Evolutionary conservation across 1,140 invertebrate genomes (phyloP).

Genomic region (Orussus abietinus): DNA sequence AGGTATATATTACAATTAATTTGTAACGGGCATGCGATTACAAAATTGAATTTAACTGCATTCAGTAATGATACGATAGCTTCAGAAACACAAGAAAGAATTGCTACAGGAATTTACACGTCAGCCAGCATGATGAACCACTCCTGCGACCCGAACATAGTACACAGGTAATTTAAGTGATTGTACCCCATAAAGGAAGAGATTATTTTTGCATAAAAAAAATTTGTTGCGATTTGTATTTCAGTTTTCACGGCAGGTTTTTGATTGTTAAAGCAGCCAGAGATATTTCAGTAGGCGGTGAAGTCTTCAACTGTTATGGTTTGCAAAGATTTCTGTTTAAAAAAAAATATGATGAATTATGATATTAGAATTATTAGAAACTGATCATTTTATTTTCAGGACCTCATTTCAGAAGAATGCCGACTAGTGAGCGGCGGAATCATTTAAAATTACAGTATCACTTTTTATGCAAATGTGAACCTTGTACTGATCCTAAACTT

Average conservation of each 20-base stretch:
- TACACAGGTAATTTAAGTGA: constrained; percentile 63
- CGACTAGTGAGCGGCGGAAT: constrained; percentile 56
- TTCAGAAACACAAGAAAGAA: constrained; percentile 55
- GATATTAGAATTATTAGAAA: constrained; percentile 7
- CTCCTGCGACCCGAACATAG: constrained; percentile 80
- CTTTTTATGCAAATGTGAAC: constrained; percentile 65
- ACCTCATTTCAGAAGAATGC: constrained; percentile 63
- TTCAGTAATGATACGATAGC: constrained; percentile 28
- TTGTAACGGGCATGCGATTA: constrained; percentile 75
- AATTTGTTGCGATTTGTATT: constrained; percentile 35
- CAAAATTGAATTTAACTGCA: constrained; percentile 43
- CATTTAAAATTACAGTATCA: constrained; percentile 65
- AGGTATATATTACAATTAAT: constrained; percentile 73
- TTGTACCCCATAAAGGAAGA: no score
- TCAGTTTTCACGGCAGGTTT: constrained; percentile 47
- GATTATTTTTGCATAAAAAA: constrained; percentile 24
- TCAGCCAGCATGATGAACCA: constrained; percentile 90
- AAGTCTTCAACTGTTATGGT: constrained; percentile 77
- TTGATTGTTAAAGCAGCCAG: constrained; percentile 58
- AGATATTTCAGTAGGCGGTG: constrained; percentile 55
- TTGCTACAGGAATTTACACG: constrained; percentile 82
- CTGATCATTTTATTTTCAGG: constrained; percentile 38
- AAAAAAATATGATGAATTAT: background rate
- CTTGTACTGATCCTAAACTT: constrained; percentile 55
- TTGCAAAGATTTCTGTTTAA: constrained; percentile 12